A percentile compares a stretch with the other conserved stretches of the same genome.
phyloP scores from a whole-genome alignment of 2,113 vertebrate species.

The Martes martes region DNA sequence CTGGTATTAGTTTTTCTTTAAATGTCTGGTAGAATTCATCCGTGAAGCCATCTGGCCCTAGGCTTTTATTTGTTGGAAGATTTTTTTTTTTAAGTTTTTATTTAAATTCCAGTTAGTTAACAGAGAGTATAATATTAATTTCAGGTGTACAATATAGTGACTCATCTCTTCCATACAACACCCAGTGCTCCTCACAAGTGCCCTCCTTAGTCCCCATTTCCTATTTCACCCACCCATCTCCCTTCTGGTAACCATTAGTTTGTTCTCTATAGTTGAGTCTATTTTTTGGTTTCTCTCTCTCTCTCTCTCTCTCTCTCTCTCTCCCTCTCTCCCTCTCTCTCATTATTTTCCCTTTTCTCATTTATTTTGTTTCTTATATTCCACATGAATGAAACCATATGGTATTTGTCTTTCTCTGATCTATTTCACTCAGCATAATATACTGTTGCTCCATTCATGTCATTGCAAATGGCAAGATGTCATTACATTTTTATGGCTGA shows the following conservation, averaged over 20 bases:
- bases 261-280: not conserved
- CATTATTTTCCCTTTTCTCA: too few species aligned
- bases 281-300: too few species aligned
- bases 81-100: not conserved
- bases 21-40: not conserved
- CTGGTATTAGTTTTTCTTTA: not conserved
- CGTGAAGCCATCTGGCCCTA: not conserved
- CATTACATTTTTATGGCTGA: too few species aligned
- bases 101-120: not conserved
- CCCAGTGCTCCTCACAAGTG: not conserved
- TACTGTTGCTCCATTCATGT: too few species aligned
- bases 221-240: not conserved
- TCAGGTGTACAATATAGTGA: not conserved
- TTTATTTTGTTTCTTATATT: too few species aligned
- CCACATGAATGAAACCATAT: too few species aligned
- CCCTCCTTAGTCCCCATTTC: not conserved
- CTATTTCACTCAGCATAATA: too few species aligned
- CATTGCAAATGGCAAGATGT: too few species aligned
- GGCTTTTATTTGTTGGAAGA: not conserved
- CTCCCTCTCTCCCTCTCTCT: too few species aligned
- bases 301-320: too few species aligned
- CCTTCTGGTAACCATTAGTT: not conserved
- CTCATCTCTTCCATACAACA: not conserved
- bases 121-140: not conserved
- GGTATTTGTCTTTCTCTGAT: too few species aligned